Evolutionary conservation across 2,888 invertebrate species (phyloP), one percentile per base, ranked within the genome.

Genomic region (Ctenicera cuprea): DNA sequence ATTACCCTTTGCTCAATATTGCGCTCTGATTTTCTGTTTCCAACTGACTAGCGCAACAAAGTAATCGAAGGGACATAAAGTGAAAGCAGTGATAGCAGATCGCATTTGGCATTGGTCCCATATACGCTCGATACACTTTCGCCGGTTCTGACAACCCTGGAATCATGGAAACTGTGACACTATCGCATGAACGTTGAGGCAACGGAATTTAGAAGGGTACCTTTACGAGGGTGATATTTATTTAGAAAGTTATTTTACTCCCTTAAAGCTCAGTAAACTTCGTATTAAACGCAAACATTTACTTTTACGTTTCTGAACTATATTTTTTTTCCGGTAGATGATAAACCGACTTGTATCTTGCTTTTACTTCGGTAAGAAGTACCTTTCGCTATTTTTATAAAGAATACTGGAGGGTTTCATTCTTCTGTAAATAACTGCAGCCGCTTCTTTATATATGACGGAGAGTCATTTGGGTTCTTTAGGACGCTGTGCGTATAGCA

Each of bases 391-490:
- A 30, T 41, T 20, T 50, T 38, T 65, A 22, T 38, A 37, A 65
- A 52, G 65, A 22, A 65, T 50, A 52, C 45, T 33, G 52, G 22
- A 41, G 52, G 18, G 48, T 37, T 65, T 52, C 16, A 20, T 20
- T 65, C 50, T 52, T n/a, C 50, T 11, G 52, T 41, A 65, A n/a
- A 50, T 65, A 65, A 52, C 52, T 52, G 50, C 30, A 64, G 48
- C 64, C 26, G 37, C n/a, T 11, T 20, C 11, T 30, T 45, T 9
- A 4, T 41, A 14, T 8, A 4, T 8, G n/a, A 4, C 14, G 43
- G 43, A 3, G 43, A 41, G 2, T 41, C 43, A 41, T 41, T 41
- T 8, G 43, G 14, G 4, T 14, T 41, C 9, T 12, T 14, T 41
- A 14, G 3, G 5, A n/a, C n/a, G 26, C 26, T 26, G 5, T 5